phyloP scores from a whole-genome alignment of 2,797 vertebrate genomes.

The Squalus acanthias region DNA sequence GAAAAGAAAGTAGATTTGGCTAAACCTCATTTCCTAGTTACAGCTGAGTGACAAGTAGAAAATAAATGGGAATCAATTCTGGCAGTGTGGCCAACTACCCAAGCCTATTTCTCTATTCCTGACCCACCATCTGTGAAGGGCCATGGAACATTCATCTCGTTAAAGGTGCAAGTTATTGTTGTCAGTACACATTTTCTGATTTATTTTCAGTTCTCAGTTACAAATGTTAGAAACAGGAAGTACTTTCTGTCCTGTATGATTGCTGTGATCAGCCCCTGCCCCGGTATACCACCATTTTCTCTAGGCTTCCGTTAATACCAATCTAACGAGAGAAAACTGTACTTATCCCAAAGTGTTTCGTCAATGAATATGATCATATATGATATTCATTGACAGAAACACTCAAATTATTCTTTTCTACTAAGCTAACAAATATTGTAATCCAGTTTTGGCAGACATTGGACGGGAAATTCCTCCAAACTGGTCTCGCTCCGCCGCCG shows the following conservation, averaged over 20 bases:
- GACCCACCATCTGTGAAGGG: not conserved
- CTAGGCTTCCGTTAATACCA: too few relatives aligned
- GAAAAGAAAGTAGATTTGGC: not conserved
- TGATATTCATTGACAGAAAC: too few relatives aligned
- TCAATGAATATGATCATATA: too few relatives aligned
- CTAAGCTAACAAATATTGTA: too few relatives aligned
- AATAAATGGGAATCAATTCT: slow-evolving; percentile 12
- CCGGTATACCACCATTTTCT: too few relatives aligned
- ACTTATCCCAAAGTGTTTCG: too few relatives aligned
- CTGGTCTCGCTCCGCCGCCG: too few relatives aligned
- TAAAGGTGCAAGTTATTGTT: slow-evolving; percentile 22
- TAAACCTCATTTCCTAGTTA: not conserved
- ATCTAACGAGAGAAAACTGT: too few relatives aligned
- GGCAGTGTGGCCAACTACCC: not conserved
- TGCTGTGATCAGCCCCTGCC: too few relatives aligned
- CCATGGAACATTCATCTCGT: not conserved
- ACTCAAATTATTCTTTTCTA: too few relatives aligned
- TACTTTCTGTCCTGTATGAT: not conserved
- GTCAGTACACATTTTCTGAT: not conserved
- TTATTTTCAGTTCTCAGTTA: not conserved
- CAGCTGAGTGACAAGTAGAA: not conserved
- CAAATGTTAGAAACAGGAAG: not conserved
- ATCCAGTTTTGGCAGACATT: too few relatives aligned
- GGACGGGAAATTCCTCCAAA: too few relatives aligned
- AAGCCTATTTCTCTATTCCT: not conserved